Evolutionary conservation across 2,113 vertebrate species (phyloP).

Genomic region (Hippopotamus amphibius): DNA sequence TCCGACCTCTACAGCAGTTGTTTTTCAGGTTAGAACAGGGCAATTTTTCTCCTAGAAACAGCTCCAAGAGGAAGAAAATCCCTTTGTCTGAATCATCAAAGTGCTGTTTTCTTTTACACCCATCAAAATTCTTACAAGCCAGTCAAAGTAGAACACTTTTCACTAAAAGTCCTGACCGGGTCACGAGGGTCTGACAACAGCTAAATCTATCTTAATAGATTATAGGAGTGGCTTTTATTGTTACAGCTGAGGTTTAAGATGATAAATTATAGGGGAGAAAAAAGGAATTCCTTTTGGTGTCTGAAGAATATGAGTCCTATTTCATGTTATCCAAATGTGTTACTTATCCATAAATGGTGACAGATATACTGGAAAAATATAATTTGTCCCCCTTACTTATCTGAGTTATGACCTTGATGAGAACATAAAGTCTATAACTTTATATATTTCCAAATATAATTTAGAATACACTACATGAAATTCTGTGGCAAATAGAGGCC

Average conservation of each 20-base stretch:
- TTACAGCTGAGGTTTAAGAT: neutral
- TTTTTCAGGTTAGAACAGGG: neutral
- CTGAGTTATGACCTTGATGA: conserved; percentile 44
- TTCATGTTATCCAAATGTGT: conserved; percentile 20
- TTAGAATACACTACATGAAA: conserved; percentile 48
- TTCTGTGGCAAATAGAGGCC: neutral
- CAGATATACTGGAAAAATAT: conserved; percentile 57
- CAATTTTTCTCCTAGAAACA: neutral
- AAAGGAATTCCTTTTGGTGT: neutral
- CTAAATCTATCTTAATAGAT: neutral
- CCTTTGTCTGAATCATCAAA: conserved; percentile 21
- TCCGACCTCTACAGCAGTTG: neutral
- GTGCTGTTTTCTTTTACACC: neutral
- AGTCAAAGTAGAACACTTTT: neutral
- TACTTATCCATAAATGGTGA: conserved; percentile 45
- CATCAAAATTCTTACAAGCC: neutral
- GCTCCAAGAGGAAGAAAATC: neutral
- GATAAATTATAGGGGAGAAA: neutral
- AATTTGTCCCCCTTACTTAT: conserved; percentile 58
- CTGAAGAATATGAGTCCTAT: neutral
- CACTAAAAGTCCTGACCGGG: neutral
- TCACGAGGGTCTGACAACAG: neutral
- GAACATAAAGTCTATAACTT: conserved; percentile 48
- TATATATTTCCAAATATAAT: conserved; percentile 60
- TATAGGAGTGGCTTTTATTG: neutral